Base-by-base conservation (phyloP, 1,140 invertebrate species). In the Akabosia matsudoensis region DNA sequence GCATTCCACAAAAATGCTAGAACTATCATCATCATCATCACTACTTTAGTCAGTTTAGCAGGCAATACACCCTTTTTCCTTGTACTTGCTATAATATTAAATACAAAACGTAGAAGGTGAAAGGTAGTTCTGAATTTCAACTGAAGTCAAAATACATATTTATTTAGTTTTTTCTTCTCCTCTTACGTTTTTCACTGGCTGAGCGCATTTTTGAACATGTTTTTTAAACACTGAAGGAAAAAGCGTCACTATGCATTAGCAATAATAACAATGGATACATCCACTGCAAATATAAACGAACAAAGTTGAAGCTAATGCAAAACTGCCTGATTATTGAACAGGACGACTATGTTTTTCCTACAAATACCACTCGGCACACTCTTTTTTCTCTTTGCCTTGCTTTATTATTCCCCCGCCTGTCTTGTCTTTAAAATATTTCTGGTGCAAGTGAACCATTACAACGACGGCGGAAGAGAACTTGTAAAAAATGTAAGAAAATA, bases 211-310 rank as follows among this genome's bases (percentile, higher is more conserved):
- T 61, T 61, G 54, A 61, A 24, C 37, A 45, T 18, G 7, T 45
- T 18, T 45, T 45, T 45, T 45, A 45, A 45, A 45, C 37, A 10
- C 18, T 45, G 7, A 10, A 16, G n/a, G 24, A 7, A n/a, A 22
- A 7, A 16, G 24, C n/a, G 7, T 18, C 37, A 45, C 7, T 45
- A 7, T 45, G 37, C 37, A 10, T 3, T 22, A 61, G 24, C 24
- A 61, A 61, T 61, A 61, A 61, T 61, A 61, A 61, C 54, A 61
- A 61, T 24, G 54, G 54, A n/a, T n/a, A 61, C 24, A 16, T n/a
- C 7, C 24, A 61, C 14, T 22, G 54, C 24, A 4, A 16, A 7
- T 61, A 14, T 4, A 61, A 22, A 61, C n/a, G n/a, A n/a, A n/a
- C n/a, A n/a, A n/a, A n/a, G n/a, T n/a, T n/a, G n/a, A n/a, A n/a